Percentiles rank a stretch among this genome's conserved stretches.
phyloP scores from a whole-genome alignment of 2,888 invertebrate genomes.

The Neelides folsomi region DNA sequence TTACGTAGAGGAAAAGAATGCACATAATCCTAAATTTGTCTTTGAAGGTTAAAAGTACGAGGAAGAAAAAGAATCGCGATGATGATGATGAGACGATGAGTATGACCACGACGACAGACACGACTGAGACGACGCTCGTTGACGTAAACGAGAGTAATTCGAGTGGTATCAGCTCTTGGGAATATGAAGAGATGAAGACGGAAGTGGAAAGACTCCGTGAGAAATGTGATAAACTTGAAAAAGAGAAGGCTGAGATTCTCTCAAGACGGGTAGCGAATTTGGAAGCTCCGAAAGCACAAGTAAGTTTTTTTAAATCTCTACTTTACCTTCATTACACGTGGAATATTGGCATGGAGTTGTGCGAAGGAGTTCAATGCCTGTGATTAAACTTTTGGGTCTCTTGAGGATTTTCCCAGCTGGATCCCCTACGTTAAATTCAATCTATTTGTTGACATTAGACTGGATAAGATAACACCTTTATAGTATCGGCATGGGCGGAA shows the following conservation, averaged over 20 bases:
- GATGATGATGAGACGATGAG: conserved; percentile 46
- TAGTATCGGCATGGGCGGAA: no score
- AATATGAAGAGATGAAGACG: conserved; percentile 30
- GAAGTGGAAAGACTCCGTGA: conserved; percentile 29
- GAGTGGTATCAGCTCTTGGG: conserved; percentile 29
- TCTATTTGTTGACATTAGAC: neutral
- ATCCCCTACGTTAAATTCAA: neutral
- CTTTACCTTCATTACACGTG: no score
- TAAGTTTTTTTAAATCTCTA: conserved; percentile 5
- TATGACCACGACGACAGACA: conserved; percentile 43
- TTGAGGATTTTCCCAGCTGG: neutral
- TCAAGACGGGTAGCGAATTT: conserved; percentile 28
- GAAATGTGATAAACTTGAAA: conserved; percentile 62
- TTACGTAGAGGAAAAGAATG: conserved; percentile 14
- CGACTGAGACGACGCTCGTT: conserved; percentile 55
- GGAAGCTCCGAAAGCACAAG: conserved; percentile 32
- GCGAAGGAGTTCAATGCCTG: no score
- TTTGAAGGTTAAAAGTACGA: conserved; percentile 29
- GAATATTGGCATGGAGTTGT: neutral
- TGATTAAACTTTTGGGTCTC: no score
- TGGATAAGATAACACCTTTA: no score
- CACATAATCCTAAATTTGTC: conserved; percentile 8
- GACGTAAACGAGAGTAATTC: conserved; percentile 35
- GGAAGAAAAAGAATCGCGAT: conserved; percentile 34
- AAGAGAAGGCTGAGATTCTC: conserved; percentile 74